Conservation (phyloP, 2,113 vertebrate genomes). For the Gasterosteus nipponicus region DNA sequence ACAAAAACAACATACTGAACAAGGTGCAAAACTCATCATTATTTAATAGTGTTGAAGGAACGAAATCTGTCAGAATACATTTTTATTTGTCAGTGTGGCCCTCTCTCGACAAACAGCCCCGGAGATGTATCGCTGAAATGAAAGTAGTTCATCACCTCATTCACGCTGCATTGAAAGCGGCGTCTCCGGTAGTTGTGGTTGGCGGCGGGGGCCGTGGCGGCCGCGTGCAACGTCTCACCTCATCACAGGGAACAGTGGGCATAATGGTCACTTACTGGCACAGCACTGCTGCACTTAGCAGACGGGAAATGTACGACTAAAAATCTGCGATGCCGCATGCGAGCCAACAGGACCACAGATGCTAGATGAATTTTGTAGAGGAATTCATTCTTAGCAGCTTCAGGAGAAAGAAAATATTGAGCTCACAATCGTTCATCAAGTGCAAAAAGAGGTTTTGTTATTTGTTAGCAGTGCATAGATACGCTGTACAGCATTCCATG, state of each 20-base stretch:
- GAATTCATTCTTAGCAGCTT: not conserved
- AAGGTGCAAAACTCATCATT: not conserved
- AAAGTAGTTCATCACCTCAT: slow-evolving; percentile 4
- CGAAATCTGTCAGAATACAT: not conserved
- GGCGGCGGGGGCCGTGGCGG: not conserved
- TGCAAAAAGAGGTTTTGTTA: not conserved
- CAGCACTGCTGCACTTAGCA: not conserved
- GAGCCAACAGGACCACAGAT: not conserved
- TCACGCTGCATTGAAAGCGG: not conserved
- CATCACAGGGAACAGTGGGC: slow-evolving; percentile 12
- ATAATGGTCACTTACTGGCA: slow-evolving; percentile 12
- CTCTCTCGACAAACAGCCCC: not conserved
- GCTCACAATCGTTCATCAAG: not conserved
- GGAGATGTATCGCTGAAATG: slow-evolving; percentile 1
- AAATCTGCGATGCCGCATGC: slow-evolving; percentile 1
- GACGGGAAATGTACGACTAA: not conserved
- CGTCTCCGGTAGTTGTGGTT: not conserved
- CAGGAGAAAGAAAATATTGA: not conserved
- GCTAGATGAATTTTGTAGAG: not conserved
- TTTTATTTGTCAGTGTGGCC: not conserved
- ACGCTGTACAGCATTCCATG: not conserved
- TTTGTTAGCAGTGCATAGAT: not conserved
- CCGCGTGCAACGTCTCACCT: slow-evolving; percentile 14
- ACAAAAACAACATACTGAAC: slow-evolving; percentile 6
- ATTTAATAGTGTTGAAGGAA: not conserved